These are phyloP conservation scores for Hiodon tergisus DNA, from an alignment of 2,113 vertebrate species.

Conservation along the genomic window DNA sequence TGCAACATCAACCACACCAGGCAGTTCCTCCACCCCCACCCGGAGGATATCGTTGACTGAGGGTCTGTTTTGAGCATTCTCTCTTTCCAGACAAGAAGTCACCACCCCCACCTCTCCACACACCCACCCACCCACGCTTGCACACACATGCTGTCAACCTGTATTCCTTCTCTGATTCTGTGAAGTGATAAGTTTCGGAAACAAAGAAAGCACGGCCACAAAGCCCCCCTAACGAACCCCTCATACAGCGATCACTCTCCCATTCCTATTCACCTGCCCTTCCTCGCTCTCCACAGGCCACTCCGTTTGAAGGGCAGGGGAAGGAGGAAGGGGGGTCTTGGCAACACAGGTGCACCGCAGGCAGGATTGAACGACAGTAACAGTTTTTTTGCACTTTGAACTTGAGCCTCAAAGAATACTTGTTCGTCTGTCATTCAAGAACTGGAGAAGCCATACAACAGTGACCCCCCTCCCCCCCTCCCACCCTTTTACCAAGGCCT, in stretches of 20 bases:
- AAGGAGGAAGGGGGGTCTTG: not conserved
- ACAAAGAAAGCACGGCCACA: slow-evolving; percentile 17
- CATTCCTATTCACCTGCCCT: no score
- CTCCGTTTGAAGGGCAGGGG: not conserved
- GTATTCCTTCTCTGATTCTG: not conserved
- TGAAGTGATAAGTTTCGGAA: not conserved
- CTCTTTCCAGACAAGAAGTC: not conserved
- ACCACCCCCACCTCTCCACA: not conserved
- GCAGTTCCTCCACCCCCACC: no score
- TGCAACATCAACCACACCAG: no score
- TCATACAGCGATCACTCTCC: not conserved
- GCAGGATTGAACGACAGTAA: no score
- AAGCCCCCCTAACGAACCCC: not conserved
- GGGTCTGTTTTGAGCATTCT: not conserved
- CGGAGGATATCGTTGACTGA: not conserved
- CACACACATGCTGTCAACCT: no score
- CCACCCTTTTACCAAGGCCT: not conserved
- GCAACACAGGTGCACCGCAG: no score
- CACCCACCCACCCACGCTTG: no score
- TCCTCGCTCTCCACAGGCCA: slow-evolving; percentile 2
- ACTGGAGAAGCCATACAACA: not conserved
- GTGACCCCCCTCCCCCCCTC: not conserved
- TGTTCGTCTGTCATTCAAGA: not conserved
- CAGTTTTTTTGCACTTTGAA: not conserved
- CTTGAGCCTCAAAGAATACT: slow-evolving; percentile 3